Percentiles rank a stretch among this genome's conserved stretches.
Evolutionary conservation across 2,113 vertebrate species (phyloP).

Genomic region (Pristiophorus japonicus): DNA sequence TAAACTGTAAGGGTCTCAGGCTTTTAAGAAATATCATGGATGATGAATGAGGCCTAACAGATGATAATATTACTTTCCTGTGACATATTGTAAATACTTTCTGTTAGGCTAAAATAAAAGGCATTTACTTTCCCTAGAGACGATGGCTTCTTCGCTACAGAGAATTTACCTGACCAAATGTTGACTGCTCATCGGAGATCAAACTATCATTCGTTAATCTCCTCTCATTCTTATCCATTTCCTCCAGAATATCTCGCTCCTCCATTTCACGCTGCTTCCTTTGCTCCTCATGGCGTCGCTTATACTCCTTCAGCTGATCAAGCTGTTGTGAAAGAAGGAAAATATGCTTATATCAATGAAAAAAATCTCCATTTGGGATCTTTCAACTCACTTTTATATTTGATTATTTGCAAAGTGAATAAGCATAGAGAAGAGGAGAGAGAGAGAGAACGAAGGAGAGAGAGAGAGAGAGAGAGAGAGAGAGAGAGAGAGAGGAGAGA

Average conservation of each 20-base stretch:
- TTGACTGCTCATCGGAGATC: background rate
- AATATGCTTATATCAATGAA: background rate
- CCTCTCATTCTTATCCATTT: background rate
- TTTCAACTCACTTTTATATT: too few relatives aligned
- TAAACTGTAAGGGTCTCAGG: background rate
- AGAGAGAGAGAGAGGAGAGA: too few relatives aligned
- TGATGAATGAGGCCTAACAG: background rate
- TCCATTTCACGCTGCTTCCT: slow-evolving; percentile 33
- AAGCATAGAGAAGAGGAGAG: too few relatives aligned
- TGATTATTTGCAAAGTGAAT: too few relatives aligned
- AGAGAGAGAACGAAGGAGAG: too few relatives aligned
- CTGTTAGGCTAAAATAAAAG: background rate
- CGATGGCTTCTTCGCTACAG: background rate
- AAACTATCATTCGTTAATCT: background rate
- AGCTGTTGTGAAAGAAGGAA: slow-evolving; percentile 38
- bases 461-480: too few relatives aligned
- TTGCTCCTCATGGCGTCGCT: slow-evolving; percentile 32
- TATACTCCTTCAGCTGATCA: slow-evolving; percentile 39
- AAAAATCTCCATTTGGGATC: background rate
- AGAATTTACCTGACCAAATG: slow-evolving; percentile 34
- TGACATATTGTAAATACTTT: background rate
- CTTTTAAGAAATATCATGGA: background rate
- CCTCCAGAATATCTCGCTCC: background rate
- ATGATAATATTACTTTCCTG: background rate
- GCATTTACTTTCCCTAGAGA: background rate